Conservation (phyloP, 2,797 vertebrate genomes). For the Nasua narica region DNA sequence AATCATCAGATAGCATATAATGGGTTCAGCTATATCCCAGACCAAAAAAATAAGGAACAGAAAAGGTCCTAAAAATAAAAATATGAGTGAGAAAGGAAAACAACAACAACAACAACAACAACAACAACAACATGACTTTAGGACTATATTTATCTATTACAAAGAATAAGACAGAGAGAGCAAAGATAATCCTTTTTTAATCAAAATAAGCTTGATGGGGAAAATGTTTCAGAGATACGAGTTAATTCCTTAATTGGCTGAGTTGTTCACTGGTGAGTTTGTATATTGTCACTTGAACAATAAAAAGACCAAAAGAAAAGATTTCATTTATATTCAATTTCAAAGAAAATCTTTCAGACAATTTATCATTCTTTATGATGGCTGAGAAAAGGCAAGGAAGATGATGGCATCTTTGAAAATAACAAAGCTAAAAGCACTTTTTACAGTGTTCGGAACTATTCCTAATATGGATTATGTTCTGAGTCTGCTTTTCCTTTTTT, state of each 20-base stretch:
- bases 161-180: not conserved
- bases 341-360: not conserved
- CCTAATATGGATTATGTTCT: not conserved
- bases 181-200: not conserved
- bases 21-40: not conserved
- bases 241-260: not conserved
- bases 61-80: not conserved
- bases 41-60: not conserved
- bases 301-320: not conserved
- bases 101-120: not conserved
- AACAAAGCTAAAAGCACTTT: not conserved
- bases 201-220: not conserved
- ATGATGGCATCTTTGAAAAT: not conserved
- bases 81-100: not conserved
- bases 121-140: not conserved
- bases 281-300: not conserved
- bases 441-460: not conserved
- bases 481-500: not conserved
- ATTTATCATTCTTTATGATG: not conserved
- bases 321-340: not conserved
- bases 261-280: not conserved
- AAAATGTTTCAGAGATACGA: not conserved
- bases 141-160: not conserved
- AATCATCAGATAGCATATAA: not conserved
- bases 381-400: not conserved